phyloP scores from a whole-genome alignment of 2,888 invertebrate genomes.

The Dicycla oo region DNA sequence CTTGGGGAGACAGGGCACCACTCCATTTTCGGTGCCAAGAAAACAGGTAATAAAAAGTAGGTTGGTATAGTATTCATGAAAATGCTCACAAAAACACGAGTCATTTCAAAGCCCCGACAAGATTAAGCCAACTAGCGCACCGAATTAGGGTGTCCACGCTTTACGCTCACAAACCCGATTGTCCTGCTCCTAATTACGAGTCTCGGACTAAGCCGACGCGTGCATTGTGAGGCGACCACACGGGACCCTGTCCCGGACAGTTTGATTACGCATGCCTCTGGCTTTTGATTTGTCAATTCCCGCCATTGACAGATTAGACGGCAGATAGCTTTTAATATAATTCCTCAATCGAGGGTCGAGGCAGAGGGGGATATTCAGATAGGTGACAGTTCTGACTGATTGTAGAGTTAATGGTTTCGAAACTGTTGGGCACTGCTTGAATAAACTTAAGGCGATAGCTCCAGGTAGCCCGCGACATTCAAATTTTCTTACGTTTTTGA shows the following conservation, averaged over 20 bases:
- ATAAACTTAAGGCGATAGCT: no score
- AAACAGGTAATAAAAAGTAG: background rate
- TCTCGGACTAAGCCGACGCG: slow-evolving; percentile 42
- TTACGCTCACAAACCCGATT: slow-evolving; percentile 56
- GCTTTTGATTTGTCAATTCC: slow-evolving; percentile 62
- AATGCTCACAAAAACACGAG: slow-evolving; percentile 10
- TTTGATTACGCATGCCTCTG: slow-evolving; percentile 56
- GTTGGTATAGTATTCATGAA: background rate
- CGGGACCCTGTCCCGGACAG: slow-evolving; percentile 57
- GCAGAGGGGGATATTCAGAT: background rate
- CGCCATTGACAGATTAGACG: slow-evolving; percentile 14
- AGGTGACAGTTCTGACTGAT: background rate
- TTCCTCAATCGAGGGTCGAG: background rate
- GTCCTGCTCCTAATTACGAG: slow-evolving; percentile 69
- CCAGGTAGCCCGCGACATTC: no score
- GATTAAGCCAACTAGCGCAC: slow-evolving; percentile 35
- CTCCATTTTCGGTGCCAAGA: no score
- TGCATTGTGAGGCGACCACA: slow-evolving; percentile 63
- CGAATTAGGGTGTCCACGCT: slow-evolving; percentile 45
- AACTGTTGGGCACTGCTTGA: background rate
- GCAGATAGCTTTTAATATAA: slow-evolving; percentile 34
- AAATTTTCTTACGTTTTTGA: no score
- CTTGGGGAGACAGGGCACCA: no score
- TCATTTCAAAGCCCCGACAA: slow-evolving; percentile 29
- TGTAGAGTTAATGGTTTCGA: background rate